phyloP scores from a whole-genome alignment of 2,888 invertebrate species.

The Belgica antarctica region DNA sequence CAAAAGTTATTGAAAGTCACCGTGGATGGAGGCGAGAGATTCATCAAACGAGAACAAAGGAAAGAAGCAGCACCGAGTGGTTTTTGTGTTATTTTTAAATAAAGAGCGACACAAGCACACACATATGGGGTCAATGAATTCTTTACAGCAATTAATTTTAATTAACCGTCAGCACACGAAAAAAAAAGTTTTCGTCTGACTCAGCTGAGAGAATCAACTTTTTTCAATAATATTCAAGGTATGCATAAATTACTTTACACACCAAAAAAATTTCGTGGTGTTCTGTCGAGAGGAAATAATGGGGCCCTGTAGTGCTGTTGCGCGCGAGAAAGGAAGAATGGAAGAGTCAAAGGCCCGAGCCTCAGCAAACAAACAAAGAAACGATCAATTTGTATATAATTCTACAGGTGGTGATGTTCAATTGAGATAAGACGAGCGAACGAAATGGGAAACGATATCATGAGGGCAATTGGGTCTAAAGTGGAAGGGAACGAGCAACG shows the following conservation, averaged over 20 bases:
- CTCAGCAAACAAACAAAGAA: constrained; percentile 29
- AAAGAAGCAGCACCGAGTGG: not conserved
- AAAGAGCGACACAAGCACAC: not conserved
- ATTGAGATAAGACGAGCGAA: constrained; percentile 38
- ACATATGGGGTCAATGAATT: constrained; percentile 41
- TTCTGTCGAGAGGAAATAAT: constrained; percentile 22
- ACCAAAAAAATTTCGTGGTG: not conserved
- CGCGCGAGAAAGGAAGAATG: constrained; percentile 13
- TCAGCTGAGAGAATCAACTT: not conserved
- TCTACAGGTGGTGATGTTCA: constrained; percentile 41
- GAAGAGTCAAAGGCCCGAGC: constrained; percentile 30
- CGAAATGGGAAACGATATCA: not conserved
- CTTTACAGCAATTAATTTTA: constrained; percentile 44
- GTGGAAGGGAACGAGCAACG: not conserved
- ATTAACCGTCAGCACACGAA: constrained; percentile 39
- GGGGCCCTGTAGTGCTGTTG: not conserved
- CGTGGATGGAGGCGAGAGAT: not conserved
- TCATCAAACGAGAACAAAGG: constrained; percentile 26
- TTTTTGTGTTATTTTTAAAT: not conserved
- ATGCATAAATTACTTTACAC: constrained; percentile 34
- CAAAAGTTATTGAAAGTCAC: not conserved
- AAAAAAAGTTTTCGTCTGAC: constrained; percentile 26
- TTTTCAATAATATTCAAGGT: constrained; percentile 37
- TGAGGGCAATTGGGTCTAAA: constrained; percentile 23
- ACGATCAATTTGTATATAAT: constrained; percentile 41